These are phyloP conservation scores for Chaetorhynchus papuensis DNA, from an alignment of 2,113 vertebrate species.

Conservation along the genomic window DNA sequence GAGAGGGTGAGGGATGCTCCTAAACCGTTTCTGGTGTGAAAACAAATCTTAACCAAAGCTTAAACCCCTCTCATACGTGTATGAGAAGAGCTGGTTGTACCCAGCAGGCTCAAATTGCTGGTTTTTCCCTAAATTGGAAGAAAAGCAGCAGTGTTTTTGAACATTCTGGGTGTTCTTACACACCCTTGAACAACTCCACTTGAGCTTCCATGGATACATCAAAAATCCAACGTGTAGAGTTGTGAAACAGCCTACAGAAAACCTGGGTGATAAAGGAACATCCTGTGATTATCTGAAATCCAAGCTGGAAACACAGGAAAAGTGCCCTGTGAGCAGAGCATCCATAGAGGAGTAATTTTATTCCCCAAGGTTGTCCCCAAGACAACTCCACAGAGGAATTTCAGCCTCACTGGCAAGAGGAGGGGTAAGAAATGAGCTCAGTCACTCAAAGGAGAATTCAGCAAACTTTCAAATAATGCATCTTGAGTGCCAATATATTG, in stretches of 20 bases:
- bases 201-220: background rate
- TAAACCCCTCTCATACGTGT: accelerated
- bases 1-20: background rate
- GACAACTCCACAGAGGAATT: background rate
- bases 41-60: background rate
- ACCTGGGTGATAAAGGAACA: background rate
- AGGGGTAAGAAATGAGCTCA: background rate
- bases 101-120: background rate
- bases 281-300: background rate
- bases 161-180: background rate
- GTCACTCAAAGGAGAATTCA: background rate
- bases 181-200: background rate
- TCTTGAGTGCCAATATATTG: background rate
- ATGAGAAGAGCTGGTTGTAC: background rate
- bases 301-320: background rate
- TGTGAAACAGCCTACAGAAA: background rate
- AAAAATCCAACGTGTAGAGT: accelerated
- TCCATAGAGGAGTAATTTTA: accelerated
- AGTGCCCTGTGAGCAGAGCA: background rate
- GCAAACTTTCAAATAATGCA: background rate
- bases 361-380: background rate
- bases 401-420: background rate
- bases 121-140: background rate
- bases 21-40: background rate
- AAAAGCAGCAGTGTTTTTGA: background rate